Evolutionary conservation across 2,888 invertebrate genomes (phyloP).

Genomic region (Nymphalis c-album): DNA sequence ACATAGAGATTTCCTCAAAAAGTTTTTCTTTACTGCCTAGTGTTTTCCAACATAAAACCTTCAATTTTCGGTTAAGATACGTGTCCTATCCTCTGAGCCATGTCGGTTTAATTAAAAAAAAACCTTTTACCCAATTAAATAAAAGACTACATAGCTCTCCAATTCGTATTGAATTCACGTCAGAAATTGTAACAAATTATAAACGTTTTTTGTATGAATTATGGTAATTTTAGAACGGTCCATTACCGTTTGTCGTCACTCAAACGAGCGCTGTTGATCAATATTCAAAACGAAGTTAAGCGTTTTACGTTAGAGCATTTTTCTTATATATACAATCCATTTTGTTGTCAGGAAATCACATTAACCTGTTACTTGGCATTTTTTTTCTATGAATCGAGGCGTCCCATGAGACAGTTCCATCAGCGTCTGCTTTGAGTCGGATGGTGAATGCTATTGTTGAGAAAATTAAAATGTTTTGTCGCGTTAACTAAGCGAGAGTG

Average conservation of each 20-base stretch:
- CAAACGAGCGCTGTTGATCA: neutral
- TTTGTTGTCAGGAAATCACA: slow-evolving; percentile 23
- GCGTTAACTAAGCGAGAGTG: slow-evolving; percentile 51
- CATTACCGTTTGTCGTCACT: slow-evolving; percentile 1
- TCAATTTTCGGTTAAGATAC: too few species aligned
- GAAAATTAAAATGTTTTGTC: slow-evolving; percentile 64
- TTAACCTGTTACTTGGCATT: slow-evolving; percentile 34
- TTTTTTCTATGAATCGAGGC: slow-evolving; percentile 35
- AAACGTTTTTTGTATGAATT: neutral
- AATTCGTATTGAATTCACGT: neutral
- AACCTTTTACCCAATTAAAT: too few species aligned
- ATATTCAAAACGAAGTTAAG: slow-evolving; percentile 10
- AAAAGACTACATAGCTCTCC: too few species aligned
- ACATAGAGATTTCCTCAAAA: too few species aligned
- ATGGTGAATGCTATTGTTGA: slow-evolving; percentile 45
- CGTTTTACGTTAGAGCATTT: neutral
- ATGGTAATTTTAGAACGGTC: neutral
- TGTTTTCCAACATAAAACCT: too few species aligned
- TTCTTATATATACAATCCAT: slow-evolving; percentile 9
- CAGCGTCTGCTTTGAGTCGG: slow-evolving; percentile 49
- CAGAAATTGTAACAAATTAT: neutral
- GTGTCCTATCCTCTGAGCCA: too few species aligned
- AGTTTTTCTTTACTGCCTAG: too few species aligned
- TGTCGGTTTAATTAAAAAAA: too few species aligned
- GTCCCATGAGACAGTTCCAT: slow-evolving; percentile 62